Evolutionary conservation across 2,888 invertebrate species (phyloP).

Genomic region (Chirona hameri): DNA sequence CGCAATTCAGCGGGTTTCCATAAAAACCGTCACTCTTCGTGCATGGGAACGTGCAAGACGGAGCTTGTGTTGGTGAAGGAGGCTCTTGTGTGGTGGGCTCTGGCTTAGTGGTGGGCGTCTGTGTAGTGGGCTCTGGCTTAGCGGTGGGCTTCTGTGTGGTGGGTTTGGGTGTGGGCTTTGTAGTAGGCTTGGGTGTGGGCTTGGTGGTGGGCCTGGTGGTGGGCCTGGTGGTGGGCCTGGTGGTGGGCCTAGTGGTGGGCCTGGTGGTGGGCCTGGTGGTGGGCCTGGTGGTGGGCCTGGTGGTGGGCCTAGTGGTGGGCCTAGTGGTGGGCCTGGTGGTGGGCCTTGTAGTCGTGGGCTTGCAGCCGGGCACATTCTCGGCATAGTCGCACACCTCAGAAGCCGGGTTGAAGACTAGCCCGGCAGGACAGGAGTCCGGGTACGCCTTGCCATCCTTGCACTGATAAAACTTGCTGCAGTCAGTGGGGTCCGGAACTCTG

Average conservation of each 20-base stretch:
- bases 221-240: too few relatives aligned
- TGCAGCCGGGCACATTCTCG: neutral
- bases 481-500: neutral
- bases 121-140: too few relatives aligned
- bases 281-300: too few relatives aligned
- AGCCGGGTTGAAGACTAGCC: neutral
- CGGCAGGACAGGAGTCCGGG: neutral
- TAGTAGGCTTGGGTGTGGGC: neutral
- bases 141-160: too few relatives aligned
- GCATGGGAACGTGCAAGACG: neutral
- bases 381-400: neutral
- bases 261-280: too few relatives aligned
- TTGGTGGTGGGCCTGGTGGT: too few relatives aligned
- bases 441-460: constrained; percentile 12
- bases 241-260: too few relatives aligned
- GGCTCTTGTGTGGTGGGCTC: neutral
- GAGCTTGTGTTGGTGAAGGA: neutral
- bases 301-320: too few relatives aligned
- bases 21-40: neutral
- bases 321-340: too few relatives aligned
- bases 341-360: too few relatives aligned
- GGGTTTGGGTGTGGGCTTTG: too few relatives aligned
- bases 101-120: too few relatives aligned
- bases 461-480: neutral
- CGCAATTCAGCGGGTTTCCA: constrained; percentile 36